phyloP scores from a whole-genome alignment of 2,888 invertebrate genomes.

The Bombyx huttoni region DNA sequence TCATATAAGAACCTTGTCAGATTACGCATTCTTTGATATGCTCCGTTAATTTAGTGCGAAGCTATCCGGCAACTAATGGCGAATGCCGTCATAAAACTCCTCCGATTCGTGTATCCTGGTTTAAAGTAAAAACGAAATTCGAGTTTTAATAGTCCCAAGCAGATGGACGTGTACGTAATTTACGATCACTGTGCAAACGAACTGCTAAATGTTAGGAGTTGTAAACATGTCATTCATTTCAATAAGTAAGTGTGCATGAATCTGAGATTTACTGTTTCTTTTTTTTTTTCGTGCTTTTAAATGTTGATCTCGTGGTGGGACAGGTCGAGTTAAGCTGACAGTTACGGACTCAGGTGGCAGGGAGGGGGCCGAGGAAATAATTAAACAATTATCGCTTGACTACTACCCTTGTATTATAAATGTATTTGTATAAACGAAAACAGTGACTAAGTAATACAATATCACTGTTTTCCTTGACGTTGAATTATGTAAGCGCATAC shows the following conservation, averaged over 20 bases:
- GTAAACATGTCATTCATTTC: constrained; percentile 22
- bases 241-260: constrained; percentile 5
- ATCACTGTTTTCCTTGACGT: not conserved
- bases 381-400: not conserved
- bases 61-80: constrained; percentile 21
- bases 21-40: constrained; percentile 1
- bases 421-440: not conserved
- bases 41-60: constrained; percentile 17
- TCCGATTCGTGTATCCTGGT: constrained; percentile 22
- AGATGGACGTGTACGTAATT: constrained; percentile 42
- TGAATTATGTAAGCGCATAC: not conserved
- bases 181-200: constrained; percentile 27
- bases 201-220: constrained; percentile 25
- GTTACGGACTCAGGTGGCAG: no score
- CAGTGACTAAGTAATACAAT: not conserved
- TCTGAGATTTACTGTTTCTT: not conserved
- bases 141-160: constrained; percentile 32
- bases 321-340: no score
- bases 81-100: constrained; percentile 29
- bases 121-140: constrained; percentile 31
- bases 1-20: not conserved
- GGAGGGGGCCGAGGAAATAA: no score
- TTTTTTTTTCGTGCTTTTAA: not conserved
- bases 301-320: no score
- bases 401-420: not conserved